Evolutionary conservation across 2,888 invertebrate genomes (phyloP).

Genomic region (Agrochola lychnidis): DNA sequence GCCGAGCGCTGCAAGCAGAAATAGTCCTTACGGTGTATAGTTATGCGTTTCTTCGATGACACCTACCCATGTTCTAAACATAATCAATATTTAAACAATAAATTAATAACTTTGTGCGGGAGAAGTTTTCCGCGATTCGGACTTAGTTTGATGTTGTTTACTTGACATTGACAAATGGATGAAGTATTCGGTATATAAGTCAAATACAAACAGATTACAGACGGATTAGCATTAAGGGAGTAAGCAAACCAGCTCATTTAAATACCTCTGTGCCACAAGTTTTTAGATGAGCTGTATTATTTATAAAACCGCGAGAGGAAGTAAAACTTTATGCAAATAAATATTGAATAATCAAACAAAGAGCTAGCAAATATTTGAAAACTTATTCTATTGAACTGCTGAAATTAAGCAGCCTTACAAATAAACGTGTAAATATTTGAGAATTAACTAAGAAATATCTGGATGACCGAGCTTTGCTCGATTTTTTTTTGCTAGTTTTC

Average conservation of each 20-base stretch:
- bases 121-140: background rate
- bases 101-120: slow-evolving; percentile 19
- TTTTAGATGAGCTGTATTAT: slow-evolving; percentile 10
- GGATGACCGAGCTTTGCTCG: too few relatives aligned
- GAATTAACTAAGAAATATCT: too few relatives aligned
- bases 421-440: too few relatives aligned
- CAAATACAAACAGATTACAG: slow-evolving; percentile 18
- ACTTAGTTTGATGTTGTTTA: slow-evolving; percentile 13
- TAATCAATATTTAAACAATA: slow-evolving; percentile 15
- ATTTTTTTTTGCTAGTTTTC: too few relatives aligned
- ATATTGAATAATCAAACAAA: background rate
- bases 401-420: background rate
- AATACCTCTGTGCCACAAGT: background rate
- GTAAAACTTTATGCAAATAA: slow-evolving; percentile 20
- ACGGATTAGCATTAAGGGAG: background rate
- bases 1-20: too few relatives aligned
- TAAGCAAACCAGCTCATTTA: slow-evolving; percentile 24
- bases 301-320: background rate
- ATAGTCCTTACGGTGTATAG: too few relatives aligned
- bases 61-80: slow-evolving; percentile 1
- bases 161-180: slow-evolving; percentile 20
- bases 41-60: too few relatives aligned
- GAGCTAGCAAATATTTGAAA: too few relatives aligned
- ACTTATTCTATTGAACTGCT: background rate
- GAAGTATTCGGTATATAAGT: slow-evolving; percentile 7